Percentiles rank a stretch among this genome's conserved stretches.
Evolutionary conservation across 2,888 invertebrate genomes (phyloP).

Genomic region (Tenthredo notha): DNA sequence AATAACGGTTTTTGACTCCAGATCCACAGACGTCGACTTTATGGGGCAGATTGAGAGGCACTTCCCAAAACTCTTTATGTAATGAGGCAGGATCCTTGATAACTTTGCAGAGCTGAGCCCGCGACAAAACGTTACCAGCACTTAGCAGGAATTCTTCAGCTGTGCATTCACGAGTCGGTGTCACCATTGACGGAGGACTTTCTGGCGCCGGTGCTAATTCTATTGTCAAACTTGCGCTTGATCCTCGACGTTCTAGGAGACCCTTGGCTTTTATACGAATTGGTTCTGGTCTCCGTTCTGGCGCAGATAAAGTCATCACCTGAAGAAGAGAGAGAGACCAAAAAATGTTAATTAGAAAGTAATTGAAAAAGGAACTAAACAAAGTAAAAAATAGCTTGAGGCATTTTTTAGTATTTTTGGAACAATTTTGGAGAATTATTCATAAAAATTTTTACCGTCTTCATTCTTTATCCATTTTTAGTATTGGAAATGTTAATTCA

Average conservation of each 20-base stretch:
- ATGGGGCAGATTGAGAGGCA: slow-evolving; percentile 95
- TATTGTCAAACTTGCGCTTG: slow-evolving; percentile 93
- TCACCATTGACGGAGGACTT: slow-evolving; percentile 77
- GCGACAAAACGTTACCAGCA: slow-evolving; percentile 80
- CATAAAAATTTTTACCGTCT: not conserved
- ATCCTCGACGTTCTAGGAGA: slow-evolving; percentile 91
- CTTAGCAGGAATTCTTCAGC: slow-evolving; percentile 81
- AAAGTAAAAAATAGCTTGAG: not conserved
- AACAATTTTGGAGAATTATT: not conserved
- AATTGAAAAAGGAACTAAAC: not conserved
- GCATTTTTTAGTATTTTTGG: not conserved
- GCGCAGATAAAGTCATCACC: slow-evolving; percentile 69
- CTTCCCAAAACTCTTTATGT: slow-evolving; percentile 96
- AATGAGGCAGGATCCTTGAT: slow-evolving; percentile 80
- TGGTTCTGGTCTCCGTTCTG: slow-evolving; percentile 77
- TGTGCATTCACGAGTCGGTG: slow-evolving; percentile 81
- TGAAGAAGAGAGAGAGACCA: slow-evolving; percentile 54
- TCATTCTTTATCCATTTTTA: no score
- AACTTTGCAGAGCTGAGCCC: slow-evolving; percentile 79
- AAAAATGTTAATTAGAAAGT: slow-evolving; percentile 2
- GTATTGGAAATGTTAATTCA: no score
- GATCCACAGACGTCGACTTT: slow-evolving; percentile 94
- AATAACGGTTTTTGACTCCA: slow-evolving; percentile 93
- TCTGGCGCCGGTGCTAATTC: slow-evolving; percentile 81
- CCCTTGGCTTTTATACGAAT: slow-evolving; percentile 83